Evolutionary conservation across 2,113 vertebrate species (phyloP), one percentile per base, ranked within the genome.

Genomic region (Thamnophis sirtalis): DNA sequence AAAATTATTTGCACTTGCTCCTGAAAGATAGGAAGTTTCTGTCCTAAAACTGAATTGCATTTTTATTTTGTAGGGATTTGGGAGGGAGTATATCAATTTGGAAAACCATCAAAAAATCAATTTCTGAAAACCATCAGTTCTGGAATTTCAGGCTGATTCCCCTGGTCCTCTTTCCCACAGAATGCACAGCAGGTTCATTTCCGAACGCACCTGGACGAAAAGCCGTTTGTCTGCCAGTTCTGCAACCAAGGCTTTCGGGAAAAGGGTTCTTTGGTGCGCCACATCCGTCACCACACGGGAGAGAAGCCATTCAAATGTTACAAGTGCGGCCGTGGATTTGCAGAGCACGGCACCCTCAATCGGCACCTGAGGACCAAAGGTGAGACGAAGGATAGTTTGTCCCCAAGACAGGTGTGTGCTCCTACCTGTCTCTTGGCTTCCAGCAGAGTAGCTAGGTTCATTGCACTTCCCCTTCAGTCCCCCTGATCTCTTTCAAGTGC

Each of bases 131-230:
- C 28, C 3, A 28, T 51, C 68, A 33, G 15, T 13, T 84, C 5
- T n/a, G 4, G 5, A 0, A 38, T 54, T 54, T 3, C 92, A 80
- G 11, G 24, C 56, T 84, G 48, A 80, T 84, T 1, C 0, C 33
- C 7, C 9, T 17, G 7, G 3, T 88, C 53, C 48, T 63, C 49
- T 33, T 13, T 6, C 21, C 80, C 3, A 0, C 97, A 99, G 99
- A 99, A 99, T 1, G 99, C 99, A 2, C 98, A 99, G 96, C 98
- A 99, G 93, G 99, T 99, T 13, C 99, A 99, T 92, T 98, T 98
- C 96, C 98, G 99, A 4, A 99, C 99, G 0, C 99, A 99, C 24
- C 96, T 98, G 3, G 98, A 99, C 49, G 98, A 98, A 26, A 99
- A 98, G 94, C 99, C 99, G 0, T 99, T 98, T 0, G 98, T 98